phyloP scores from a whole-genome alignment of 2,797 vertebrate genomes.

The Sylvia borin region DNA sequence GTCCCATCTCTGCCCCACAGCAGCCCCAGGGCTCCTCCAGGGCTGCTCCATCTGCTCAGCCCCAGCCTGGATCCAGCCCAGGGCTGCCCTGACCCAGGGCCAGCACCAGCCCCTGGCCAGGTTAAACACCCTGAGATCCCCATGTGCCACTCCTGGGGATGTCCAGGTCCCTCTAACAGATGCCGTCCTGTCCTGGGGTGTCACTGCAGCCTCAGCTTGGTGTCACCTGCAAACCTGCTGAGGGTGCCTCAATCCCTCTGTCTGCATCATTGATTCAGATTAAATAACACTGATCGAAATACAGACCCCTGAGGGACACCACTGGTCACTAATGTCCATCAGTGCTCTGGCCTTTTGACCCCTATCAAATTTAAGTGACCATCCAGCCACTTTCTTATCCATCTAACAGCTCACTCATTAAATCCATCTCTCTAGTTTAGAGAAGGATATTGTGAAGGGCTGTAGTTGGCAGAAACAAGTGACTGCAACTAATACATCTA shows the following conservation, averaged over 20 bases:
- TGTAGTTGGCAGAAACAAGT: background rate
- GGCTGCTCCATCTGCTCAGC: too few species aligned
- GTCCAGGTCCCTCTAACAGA: too few species aligned
- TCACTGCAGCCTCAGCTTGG: background rate
- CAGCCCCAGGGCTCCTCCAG: background rate
- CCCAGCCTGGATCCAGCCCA: background rate
- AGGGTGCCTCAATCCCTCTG: too few species aligned
- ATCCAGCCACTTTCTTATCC: background rate
- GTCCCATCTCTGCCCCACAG: background rate
- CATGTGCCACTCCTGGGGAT: accelerated
- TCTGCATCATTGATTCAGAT: too few species aligned
- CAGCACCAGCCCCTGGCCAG: background rate
- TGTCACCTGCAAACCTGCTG: background rate
- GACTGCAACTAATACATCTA: background rate
- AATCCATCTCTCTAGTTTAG: background rate
- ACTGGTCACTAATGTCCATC: background rate
- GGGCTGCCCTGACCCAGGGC: background rate
- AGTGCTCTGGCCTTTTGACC: background rate
- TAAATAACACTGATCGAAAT: background rate
- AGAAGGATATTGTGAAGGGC: background rate
- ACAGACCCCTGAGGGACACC: too few species aligned
- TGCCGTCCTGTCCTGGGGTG: background rate
- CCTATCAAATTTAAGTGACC: background rate
- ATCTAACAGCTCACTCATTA: background rate
- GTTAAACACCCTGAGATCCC: background rate